These are phyloP conservation scores for Ecdyonurus torrentis DNA, from an alignment of 2,888 invertebrate genomes.

Conservation along the genomic window DNA sequence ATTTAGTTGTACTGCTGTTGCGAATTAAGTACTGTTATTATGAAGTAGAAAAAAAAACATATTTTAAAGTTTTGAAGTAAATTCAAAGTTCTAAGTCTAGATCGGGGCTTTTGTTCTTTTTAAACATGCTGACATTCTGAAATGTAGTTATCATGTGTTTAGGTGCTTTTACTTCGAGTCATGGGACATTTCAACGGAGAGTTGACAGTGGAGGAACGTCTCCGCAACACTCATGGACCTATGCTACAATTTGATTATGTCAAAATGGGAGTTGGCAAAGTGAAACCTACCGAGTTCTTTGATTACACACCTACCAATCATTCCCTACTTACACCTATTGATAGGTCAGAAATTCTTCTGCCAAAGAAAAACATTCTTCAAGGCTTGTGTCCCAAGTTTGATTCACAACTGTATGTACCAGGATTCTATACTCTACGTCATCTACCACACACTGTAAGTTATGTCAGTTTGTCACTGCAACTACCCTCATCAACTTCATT, in stretches of 20 bases:
- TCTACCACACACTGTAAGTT: slow-evolving; percentile 59
- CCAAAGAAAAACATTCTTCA: slow-evolving; percentile 39
- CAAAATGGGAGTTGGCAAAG: background rate
- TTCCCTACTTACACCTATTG: slow-evolving; percentile 33
- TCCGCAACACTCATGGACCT: background rate
- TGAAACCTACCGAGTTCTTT: slow-evolving; percentile 36
- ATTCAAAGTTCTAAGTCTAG: too few relatives aligned
- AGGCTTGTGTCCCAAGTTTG: slow-evolving; percentile 52
- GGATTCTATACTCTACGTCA: slow-evolving; percentile 89
- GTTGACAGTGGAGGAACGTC: slow-evolving; percentile 15
- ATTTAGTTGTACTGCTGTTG: too few relatives aligned
- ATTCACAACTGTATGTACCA: slow-evolving; percentile 54
- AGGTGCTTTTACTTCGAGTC: background rate
- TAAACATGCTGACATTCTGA: too few relatives aligned
- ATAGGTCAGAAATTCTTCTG: slow-evolving; percentile 40
- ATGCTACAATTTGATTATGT: background rate
- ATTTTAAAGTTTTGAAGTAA: too few relatives aligned
- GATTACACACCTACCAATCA: slow-evolving; percentile 38
- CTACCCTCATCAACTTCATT: too few relatives aligned
- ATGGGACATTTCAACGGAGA: background rate
- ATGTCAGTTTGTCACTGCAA: too few relatives aligned
- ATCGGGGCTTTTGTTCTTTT: too few relatives aligned
- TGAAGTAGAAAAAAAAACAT: too few relatives aligned
- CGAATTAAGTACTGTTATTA: too few relatives aligned
- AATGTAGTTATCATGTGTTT: too few relatives aligned